These are phyloP conservation scores for Sminthopsis crassicaudata DNA, from an alignment of 2,113 vertebrate genomes.

Conservation along the genomic window DNA sequence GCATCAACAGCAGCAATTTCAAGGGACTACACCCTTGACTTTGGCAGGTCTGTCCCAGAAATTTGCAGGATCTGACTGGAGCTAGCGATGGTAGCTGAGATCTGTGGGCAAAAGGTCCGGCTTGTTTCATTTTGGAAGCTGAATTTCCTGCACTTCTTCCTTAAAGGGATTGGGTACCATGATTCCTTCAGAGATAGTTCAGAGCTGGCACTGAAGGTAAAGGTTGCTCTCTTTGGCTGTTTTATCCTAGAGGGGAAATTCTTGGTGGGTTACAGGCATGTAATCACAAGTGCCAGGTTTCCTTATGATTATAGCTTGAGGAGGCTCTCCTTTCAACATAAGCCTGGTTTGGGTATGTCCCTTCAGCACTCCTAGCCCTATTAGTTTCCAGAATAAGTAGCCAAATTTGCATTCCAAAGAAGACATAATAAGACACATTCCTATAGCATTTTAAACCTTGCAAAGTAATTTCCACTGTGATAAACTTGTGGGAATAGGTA, in stretches of 20 bases:
- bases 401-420: not conserved
- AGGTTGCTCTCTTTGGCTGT: not conserved
- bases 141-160: accelerated
- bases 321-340: not conserved
- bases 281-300: slow-evolving; percentile 11
- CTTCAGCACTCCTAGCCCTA: not conserved
- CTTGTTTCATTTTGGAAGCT: not conserved
- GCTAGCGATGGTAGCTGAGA: not conserved
- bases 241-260: slow-evolving; percentile 40
- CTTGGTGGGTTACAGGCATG: not conserved
- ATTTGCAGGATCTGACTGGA: not conserved
- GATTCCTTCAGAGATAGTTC: not conserved
- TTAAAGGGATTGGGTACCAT: not conserved
- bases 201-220: not conserved
- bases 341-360: not conserved
- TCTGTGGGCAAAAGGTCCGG: not conserved
- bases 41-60: accelerated
- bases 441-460: not conserved
- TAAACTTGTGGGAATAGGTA: not conserved
- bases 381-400: not conserved
- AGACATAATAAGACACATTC: not conserved
- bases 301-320: not conserved
- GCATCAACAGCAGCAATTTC: not conserved
- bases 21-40: not conserved
- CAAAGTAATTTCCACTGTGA: not conserved